Evolutionary conservation across 2,113 vertebrate species (phyloP).

Genomic region (Coracopsis vasa): DNA sequence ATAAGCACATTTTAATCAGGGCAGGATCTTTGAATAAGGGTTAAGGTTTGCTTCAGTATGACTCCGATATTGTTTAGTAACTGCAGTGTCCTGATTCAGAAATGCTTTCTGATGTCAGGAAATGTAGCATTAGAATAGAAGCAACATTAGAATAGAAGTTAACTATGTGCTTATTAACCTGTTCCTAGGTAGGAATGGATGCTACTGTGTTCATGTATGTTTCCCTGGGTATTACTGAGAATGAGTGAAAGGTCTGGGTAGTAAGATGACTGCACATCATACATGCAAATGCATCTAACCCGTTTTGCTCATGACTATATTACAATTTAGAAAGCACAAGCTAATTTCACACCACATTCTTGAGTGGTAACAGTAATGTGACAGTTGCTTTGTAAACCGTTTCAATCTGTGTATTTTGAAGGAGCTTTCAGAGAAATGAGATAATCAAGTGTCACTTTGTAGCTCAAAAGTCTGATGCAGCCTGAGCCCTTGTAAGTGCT

Average conservation of each 20-base stretch:
- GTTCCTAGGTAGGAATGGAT: background rate
- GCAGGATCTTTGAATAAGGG: background rate
- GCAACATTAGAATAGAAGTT: background rate
- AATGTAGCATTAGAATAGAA: background rate
- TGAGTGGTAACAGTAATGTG: background rate
- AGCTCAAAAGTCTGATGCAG: rapidly evolving
- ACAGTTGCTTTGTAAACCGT: background rate
- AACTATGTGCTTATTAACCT: rapidly evolving
- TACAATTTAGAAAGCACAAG: background rate
- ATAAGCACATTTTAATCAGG: background rate
- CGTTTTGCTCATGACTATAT: background rate
- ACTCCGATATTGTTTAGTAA: background rate
- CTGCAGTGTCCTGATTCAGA: background rate
- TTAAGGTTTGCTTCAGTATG: background rate
- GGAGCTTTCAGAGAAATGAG: background rate
- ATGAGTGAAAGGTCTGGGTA: background rate
- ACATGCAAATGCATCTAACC: background rate
- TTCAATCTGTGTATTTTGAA: background rate
- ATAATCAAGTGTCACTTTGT: background rate
- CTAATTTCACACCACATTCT: background rate
- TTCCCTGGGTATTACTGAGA: background rate
- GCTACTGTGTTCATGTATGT: rapidly evolving
- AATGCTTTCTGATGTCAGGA: background rate
- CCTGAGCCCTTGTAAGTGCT: background rate
- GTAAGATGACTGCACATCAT: rapidly evolving